A percentile compares a stretch with the other conserved stretches of the same genome.
phyloP scores from a whole-genome alignment of 2,888 invertebrate species.

The Catocala nupta region DNA sequence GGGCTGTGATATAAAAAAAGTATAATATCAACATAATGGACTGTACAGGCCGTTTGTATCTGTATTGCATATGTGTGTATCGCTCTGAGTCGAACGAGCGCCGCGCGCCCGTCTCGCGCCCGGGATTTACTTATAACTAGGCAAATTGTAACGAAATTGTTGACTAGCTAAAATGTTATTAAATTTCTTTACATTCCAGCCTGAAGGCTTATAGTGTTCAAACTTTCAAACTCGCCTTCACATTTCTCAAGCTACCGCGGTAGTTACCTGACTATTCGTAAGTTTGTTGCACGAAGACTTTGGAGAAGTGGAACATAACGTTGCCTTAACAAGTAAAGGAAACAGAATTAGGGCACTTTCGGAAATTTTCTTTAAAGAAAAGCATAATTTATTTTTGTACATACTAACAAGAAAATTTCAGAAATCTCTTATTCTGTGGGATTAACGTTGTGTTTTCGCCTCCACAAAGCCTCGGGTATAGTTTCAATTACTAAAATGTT shows the following conservation, averaged over 20 bases:
- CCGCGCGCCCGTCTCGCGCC: conserved; percentile 23
- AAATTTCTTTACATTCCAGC: conserved; percentile 28
- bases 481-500: conserved; percentile 26
- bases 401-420: conserved; percentile 53
- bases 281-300: conserved; percentile 15
- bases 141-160: conserved; percentile 34
- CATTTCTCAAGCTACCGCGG: conserved; percentile 14
- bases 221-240: conserved; percentile 22
- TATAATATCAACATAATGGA: conserved; percentile 89
- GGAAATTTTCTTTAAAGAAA: conserved; percentile 58
- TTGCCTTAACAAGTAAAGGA: conserved; percentile 15
- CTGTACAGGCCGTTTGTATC: conserved; percentile 90
- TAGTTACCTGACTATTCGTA: conserved; percentile 21
- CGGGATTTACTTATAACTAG: conserved; percentile 17
- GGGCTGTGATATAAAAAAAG: conserved; percentile 92
- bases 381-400: conserved; percentile 70
- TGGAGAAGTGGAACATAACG: conserved; percentile 6
- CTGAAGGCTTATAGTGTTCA: conserved; percentile 19
- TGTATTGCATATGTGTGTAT: conserved; percentile 75
- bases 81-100: conserved; percentile 60
- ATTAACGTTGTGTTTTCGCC: conserved; percentile 10
- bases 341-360: conserved; percentile 53
- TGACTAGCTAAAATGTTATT: conserved; percentile 28
- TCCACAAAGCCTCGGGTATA: conserved; percentile 17
- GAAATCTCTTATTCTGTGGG: conserved; percentile 47